Evolutionary conservation across 2,888 invertebrate genomes (phyloP).

Genomic region (Eumacrocentrus americanus): DNA sequence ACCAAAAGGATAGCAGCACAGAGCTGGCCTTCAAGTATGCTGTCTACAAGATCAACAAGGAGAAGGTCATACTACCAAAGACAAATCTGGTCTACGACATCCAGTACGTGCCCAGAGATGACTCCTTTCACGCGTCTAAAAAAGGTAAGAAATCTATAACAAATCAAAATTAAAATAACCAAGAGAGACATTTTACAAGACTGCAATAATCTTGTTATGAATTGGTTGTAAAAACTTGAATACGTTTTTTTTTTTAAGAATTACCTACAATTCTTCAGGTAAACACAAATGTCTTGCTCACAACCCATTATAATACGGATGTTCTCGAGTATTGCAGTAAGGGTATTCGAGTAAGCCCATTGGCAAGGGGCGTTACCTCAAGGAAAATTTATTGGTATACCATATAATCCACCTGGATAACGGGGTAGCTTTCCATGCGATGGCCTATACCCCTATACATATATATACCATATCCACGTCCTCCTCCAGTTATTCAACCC

Average conservation of each 20-base stretch:
- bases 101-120: conserved; percentile 74
- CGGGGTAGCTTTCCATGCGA: conserved; percentile 21
- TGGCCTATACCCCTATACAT: conserved; percentile 4
- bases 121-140: conserved; percentile 81
- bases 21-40: conserved; percentile 83
- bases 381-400: conserved; percentile 37
- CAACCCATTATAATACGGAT: conserved; percentile 20
- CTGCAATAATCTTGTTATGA: conserved; percentile 22
- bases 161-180: neutral
- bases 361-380: conserved; percentile 14
- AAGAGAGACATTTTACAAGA: too few relatives aligned
- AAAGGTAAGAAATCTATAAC: conserved; percentile 65
- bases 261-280: conserved; percentile 17
- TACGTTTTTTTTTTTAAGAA: neutral
- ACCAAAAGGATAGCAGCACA: conserved; percentile 72
- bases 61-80: conserved; percentile 73
- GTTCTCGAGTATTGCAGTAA: conserved; percentile 6
- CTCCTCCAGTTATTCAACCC: neutral
- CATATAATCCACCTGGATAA: conserved; percentile 37
- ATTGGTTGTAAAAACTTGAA: neutral
- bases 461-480: neutral
- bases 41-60: conserved; percentile 77
- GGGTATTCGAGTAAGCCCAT: conserved; percentile 11
- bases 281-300: conserved; percentile 20
- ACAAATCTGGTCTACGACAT: conserved; percentile 77